Evolutionary conservation across 2,888 invertebrate genomes (phyloP).

Genomic region (Baronia brevicornis): DNA sequence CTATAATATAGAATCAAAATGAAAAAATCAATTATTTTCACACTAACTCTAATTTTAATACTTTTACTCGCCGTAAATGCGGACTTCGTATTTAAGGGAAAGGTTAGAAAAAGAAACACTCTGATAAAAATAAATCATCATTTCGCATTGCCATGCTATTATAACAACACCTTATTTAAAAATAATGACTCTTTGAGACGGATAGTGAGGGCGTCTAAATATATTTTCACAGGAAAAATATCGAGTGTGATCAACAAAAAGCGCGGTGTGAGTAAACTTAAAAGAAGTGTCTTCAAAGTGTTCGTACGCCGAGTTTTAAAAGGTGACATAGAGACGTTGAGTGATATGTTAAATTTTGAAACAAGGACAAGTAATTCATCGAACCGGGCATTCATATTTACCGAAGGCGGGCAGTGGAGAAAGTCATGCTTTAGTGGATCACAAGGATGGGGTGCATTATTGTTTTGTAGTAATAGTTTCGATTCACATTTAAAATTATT

Average conservation of each 20-base stretch:
- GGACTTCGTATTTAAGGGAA: constrained; percentile 55
- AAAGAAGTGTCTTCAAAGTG: constrained; percentile 59
- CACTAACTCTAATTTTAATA: constrained; percentile 28
- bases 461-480: constrained; percentile 46
- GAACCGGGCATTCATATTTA: constrained; percentile 54
- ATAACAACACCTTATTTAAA: constrained; percentile 57
- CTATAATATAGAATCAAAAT: constrained; percentile 10
- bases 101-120: constrained; percentile 64
- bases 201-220: constrained; percentile 56
- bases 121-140: constrained; percentile 56
- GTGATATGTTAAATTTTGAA: constrained; percentile 63
- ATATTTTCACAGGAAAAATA: constrained; percentile 71
- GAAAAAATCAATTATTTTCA: constrained; percentile 26
- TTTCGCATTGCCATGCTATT: constrained; percentile 47
- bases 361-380: constrained; percentile 59
- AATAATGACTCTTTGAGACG: constrained; percentile 55
- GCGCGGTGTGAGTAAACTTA: constrained; percentile 37
- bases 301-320: constrained; percentile 63
- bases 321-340: constrained; percentile 57
- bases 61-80: constrained; percentile 36
- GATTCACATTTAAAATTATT: constrained; percentile 51
- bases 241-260: constrained; percentile 49
- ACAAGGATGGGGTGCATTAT: constrained; percentile 50
- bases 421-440: constrained; percentile 32
- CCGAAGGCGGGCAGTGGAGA: constrained; percentile 44